Evolutionary conservation across 1,140 invertebrate genomes (phyloP).

Genomic region (Whitmania pigra): DNA sequence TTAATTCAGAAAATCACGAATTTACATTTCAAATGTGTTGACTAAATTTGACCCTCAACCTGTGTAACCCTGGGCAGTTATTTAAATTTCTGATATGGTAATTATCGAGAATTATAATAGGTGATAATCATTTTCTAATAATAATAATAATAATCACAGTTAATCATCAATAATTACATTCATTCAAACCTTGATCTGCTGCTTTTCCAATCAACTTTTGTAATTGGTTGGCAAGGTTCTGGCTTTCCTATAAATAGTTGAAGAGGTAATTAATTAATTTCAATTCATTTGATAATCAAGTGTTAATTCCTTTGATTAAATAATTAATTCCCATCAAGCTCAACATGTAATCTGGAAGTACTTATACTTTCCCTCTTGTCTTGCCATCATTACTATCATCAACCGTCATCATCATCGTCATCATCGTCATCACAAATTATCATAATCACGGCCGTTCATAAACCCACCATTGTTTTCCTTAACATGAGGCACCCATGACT

Average conservation of each 20-base stretch:
- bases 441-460: neutral
- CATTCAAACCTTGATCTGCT: neutral
- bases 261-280: too few relatives aligned
- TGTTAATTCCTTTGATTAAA: too few relatives aligned
- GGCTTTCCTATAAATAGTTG: too few relatives aligned
- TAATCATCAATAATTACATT: too few relatives aligned
- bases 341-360: too few relatives aligned
- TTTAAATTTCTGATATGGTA: too few relatives aligned
- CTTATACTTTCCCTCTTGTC: neutral
- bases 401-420: neutral
- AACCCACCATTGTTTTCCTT: neutral
- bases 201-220: constrained; percentile 5
- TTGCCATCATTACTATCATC: neutral
- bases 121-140: too few relatives aligned
- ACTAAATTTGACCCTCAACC: too few relatives aligned
- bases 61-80: too few relatives aligned
- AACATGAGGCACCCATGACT: constrained; percentile 12
- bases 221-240: neutral
- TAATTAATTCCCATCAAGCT: too few relatives aligned
- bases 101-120: too few relatives aligned
- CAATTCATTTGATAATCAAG: too few relatives aligned
- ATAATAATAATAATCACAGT: neutral
- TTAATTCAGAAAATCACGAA: neutral
- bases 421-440: neutral
- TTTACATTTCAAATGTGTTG: neutral